phyloP scores from a whole-genome alignment of 2,797 vertebrate species.

The Manis crassicaudata region DNA sequence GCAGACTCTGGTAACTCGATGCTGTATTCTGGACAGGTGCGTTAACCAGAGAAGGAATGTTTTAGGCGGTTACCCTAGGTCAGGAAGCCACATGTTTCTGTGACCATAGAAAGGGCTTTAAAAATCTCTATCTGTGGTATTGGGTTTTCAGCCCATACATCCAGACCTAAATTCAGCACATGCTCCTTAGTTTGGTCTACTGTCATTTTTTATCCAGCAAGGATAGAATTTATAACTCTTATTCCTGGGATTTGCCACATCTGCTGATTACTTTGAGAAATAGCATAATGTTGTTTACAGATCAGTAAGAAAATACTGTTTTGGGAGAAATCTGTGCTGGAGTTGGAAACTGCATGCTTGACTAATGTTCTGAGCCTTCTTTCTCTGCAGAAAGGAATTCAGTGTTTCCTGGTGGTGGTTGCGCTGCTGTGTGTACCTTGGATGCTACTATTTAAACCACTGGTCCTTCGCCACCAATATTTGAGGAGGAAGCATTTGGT shows the following conservation, averaged over 20 bases:
- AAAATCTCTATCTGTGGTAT: not conserved
- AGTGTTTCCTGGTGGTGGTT: conserved; percentile 92
- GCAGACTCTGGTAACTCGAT: conserved; percentile 87
- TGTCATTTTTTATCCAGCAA: not conserved
- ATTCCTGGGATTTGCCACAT: not conserved
- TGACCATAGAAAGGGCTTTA: not conserved
- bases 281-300: not conserved
- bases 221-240: not conserved
- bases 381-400: conserved; percentile 89
- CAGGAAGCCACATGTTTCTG: not conserved
- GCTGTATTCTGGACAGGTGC: conserved; percentile 96
- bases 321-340: not conserved
- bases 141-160: not conserved
- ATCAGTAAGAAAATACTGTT: not conserved
- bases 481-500: conserved; percentile 93
- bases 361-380: not conserved
- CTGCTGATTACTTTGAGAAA: conserved; percentile 41
- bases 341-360: not conserved
- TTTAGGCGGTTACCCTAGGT: not conserved
- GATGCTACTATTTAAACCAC: conserved; percentile 96
- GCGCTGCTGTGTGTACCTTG: conserved; percentile 95
- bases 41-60: conserved; percentile 55
- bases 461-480: conserved; percentile 93
- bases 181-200: not conserved
- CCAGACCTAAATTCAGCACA: not conserved